Percentiles rank a stretch among this genome's conserved stretches.
These are phyloP conservation scores for Cordylochernes scorpioides DNA, from an alignment of 2,888 invertebrate genomes.

Conservation along the genomic window DNA sequence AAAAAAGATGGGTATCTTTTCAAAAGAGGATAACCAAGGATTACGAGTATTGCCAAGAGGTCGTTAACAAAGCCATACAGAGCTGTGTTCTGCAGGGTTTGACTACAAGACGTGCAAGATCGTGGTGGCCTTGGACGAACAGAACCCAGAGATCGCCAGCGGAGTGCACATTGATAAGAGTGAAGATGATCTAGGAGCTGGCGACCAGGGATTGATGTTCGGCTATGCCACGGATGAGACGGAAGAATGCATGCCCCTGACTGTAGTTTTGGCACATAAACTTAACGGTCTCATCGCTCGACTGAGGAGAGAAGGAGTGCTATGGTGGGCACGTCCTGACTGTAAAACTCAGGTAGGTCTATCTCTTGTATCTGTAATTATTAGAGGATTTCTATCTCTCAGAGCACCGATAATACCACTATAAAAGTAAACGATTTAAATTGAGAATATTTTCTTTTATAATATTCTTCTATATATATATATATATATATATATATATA, in stretches of 20 bases:
- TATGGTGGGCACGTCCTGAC: conserved; percentile 87
- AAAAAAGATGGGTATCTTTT: too few species aligned
- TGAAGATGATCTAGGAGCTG: conserved; percentile 85
- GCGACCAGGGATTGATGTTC: conserved; percentile 95
- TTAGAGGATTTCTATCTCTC: too few species aligned
- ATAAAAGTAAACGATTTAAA: too few species aligned
- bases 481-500: too few species aligned
- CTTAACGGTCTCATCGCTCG: conserved; percentile 72
- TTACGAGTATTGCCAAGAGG: too few species aligned
- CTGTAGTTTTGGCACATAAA: conserved; percentile 68
- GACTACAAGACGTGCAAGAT: conserved; percentile 99
- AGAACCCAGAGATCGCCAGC: conserved; percentile 81
- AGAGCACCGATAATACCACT: too few species aligned
- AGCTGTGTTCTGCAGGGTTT: conserved; percentile 60
- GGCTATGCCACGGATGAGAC: conserved; percentile 97
- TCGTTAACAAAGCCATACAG: too few species aligned
- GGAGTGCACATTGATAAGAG: conserved; percentile 70
- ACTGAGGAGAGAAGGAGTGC: conserved; percentile 56
- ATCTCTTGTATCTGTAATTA: neutral
- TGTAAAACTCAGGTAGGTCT: conserved; percentile 59
- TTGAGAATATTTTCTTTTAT: too few species aligned
- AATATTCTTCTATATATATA: too few species aligned
- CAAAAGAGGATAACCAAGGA: too few species aligned
- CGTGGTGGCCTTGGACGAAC: conserved; percentile 83
- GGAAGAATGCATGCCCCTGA: conserved; percentile 85